Evolutionary conservation across 2,113 vertebrate species (phyloP).

Genomic region (Acanthochromis polyacanthus): DNA sequence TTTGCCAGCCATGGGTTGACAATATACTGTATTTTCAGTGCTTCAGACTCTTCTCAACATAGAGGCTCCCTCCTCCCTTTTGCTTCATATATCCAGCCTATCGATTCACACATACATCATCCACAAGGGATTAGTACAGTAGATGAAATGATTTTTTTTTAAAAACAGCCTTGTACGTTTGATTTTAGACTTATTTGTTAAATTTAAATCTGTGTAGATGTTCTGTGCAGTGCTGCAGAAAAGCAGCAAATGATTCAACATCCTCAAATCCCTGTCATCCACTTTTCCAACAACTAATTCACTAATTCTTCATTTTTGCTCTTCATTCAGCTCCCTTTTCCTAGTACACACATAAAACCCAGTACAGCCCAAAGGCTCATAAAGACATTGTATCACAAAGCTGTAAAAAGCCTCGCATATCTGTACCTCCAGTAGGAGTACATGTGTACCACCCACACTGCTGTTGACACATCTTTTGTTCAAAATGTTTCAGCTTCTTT

Average conservation of each 20-base stretch:
- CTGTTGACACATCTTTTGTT: background rate
- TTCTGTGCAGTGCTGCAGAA: background rate
- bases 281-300: background rate
- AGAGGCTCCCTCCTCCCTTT: no score
- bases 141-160: no score
- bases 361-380: background rate
- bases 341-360: background rate
- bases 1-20: no score
- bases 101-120: no score
- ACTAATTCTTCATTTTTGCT: slow-evolving; percentile 11
- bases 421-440: background rate
- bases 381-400: slow-evolving; percentile 1
- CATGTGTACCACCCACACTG: background rate
- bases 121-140: no score
- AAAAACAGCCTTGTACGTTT: no score
- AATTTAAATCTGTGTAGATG: background rate
- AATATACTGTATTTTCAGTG: no score
- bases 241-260: background rate
- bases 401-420: slow-evolving; percentile 3
- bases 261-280: background rate
- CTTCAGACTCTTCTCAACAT: no score
- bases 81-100: no score
- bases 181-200: background rate
- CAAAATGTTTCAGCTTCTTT: no score
- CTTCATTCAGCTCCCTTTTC: background rate